phyloP scores from a whole-genome alignment of 2,888 invertebrate species.

The Gari tellinella region DNA sequence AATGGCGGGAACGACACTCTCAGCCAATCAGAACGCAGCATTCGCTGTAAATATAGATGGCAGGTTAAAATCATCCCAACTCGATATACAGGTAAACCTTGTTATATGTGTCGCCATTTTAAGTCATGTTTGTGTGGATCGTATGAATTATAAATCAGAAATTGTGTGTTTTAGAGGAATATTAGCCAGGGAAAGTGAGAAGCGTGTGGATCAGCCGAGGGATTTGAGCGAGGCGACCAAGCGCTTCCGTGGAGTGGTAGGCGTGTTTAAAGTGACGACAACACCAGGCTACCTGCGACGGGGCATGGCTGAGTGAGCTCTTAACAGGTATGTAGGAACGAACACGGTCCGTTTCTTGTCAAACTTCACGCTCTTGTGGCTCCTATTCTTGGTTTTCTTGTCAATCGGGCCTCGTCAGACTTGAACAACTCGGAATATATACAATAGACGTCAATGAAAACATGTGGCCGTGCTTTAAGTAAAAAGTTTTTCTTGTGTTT shows the following conservation, averaged over 20 bases:
- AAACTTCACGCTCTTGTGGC: slow-evolving; percentile 60
- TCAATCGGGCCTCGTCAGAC: slow-evolving; percentile 62
- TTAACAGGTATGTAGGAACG: slow-evolving; percentile 53
- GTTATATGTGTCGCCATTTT: slow-evolving; percentile 27
- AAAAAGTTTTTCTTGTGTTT: slow-evolving; percentile 27
- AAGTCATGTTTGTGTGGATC: no score
- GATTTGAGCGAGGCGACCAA: background rate
- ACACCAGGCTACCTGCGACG: slow-evolving; percentile 45
- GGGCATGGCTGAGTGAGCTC: slow-evolving; percentile 56
- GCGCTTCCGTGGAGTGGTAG: slow-evolving; percentile 43
- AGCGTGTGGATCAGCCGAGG: no score
- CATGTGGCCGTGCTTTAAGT: no score
- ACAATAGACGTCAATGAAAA: slow-evolving; percentile 26
- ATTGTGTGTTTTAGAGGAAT: no score
- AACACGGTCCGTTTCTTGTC: slow-evolving; percentile 60
- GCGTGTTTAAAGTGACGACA: slow-evolving; percentile 57
- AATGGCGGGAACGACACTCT: slow-evolving; percentile 59
- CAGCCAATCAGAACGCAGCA: slow-evolving; percentile 48
- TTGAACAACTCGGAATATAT: slow-evolving; percentile 63
- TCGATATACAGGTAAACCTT: slow-evolving; percentile 28
- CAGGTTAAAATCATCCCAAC: slow-evolving; percentile 52
- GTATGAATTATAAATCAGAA: no score
- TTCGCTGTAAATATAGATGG: slow-evolving; percentile 54
- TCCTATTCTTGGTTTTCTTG: slow-evolving; percentile 58
- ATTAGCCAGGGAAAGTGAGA: no score